Percentiles rank a stretch among this genome's conserved stretches.
Evolutionary conservation across 2,113 vertebrate genomes (phyloP).

Genomic region (Pedetes capensis): DNA sequence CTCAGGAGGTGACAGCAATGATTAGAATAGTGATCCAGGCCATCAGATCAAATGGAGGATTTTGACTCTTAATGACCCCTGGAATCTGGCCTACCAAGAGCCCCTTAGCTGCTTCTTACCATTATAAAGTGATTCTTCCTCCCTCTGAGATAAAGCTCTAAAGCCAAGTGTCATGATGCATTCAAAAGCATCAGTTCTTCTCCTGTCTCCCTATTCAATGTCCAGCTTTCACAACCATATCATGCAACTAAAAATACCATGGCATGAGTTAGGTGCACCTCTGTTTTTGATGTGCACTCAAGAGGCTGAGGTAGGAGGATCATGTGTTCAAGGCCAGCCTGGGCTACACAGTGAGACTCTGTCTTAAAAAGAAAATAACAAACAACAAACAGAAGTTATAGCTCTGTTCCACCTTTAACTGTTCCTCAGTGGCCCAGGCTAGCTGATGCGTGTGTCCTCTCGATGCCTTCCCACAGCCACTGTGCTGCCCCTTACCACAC

Average conservation of each 20-base stretch:
- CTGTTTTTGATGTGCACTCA: too few species aligned
- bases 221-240: too few species aligned
- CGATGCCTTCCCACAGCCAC: neutral
- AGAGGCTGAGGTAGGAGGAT: too few species aligned
- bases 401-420: neutral
- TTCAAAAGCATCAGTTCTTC: too few species aligned
- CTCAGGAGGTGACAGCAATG: neutral
- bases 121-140: neutral
- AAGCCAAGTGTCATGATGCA: neutral
- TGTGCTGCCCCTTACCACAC: neutral
- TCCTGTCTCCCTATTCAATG: too few species aligned
- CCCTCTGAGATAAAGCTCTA: neutral
- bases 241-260: too few species aligned
- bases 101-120: neutral
- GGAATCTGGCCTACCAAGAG: neutral
- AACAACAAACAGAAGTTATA: neutral
- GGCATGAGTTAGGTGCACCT: too few species aligned
- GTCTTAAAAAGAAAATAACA: neutral
- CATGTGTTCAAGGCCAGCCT: neutral
- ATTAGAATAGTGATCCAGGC: neutral
- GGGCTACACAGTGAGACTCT: neutral
- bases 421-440: neutral
- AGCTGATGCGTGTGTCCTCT: neutral
- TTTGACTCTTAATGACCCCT: neutral
- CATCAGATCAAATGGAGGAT: neutral